phyloP scores from a whole-genome alignment of 2,888 invertebrate species.

The Trissolcus japonicus region DNA sequence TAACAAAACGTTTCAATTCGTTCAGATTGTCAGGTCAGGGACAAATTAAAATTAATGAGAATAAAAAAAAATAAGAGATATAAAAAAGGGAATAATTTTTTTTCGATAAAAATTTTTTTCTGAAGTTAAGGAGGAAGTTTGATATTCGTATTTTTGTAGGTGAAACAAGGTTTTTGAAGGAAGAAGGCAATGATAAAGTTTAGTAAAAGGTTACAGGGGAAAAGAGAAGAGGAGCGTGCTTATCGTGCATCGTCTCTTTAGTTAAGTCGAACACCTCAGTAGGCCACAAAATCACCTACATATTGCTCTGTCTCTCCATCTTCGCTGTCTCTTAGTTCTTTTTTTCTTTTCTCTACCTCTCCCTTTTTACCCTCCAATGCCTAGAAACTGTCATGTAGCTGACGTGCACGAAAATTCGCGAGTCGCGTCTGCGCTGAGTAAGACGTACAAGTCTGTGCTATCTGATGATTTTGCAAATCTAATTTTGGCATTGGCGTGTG shows the following conservation, averaged over 20 bases:
- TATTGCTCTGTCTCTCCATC: slow-evolving; percentile 51
- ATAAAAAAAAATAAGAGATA: no score
- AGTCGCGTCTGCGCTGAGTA: slow-evolving; percentile 55
- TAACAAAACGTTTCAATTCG: no score
- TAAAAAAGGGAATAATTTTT: no score
- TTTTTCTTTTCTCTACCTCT: slow-evolving; percentile 35
- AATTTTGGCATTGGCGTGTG: slow-evolving; percentile 62
- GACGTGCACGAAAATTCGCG: slow-evolving; percentile 70
- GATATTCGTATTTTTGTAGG: no score
- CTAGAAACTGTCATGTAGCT: slow-evolving; percentile 65
- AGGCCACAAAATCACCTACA: slow-evolving; percentile 53
- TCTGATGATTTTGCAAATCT: slow-evolving; percentile 65
- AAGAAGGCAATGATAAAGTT: slow-evolving; percentile 58
- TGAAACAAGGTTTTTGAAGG: slow-evolving; percentile 17
- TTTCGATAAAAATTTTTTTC: no score
- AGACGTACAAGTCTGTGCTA: slow-evolving; percentile 51
- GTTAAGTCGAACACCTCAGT: slow-evolving; percentile 66
- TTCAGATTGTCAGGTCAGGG: no score
- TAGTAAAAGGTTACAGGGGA: slow-evolving; percentile 65
- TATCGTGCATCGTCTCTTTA: slow-evolving; percentile 75
- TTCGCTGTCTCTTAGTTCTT: slow-evolving; percentile 40
- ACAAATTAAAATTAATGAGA: no score
- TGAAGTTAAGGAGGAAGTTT: no score
- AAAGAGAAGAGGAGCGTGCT: slow-evolving; percentile 71
- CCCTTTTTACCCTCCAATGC: slow-evolving; percentile 34